phyloP scores from a whole-genome alignment of 1,140 invertebrate genomes.

The Centruroides sculpturatus region DNA sequence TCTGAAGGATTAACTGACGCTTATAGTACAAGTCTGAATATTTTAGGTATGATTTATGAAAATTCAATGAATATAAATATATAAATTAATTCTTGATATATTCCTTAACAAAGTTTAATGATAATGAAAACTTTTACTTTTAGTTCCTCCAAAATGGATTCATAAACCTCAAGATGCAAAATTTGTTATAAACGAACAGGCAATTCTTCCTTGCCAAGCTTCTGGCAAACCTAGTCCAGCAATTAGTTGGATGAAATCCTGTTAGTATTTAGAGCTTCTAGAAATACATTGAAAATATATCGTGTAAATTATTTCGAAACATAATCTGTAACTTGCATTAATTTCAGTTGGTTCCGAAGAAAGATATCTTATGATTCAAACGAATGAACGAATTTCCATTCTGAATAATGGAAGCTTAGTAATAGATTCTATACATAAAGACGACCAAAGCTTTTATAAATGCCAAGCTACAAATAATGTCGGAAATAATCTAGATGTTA shows the following conservation, averaged over 20 bases:
- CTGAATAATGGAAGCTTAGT: conserved; percentile 4
- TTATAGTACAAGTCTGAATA: background rate
- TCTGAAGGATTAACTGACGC: background rate
- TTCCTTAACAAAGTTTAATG: no score
- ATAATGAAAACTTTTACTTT: background rate
- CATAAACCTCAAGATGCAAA: conserved; percentile 1
- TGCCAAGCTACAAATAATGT: conserved; percentile 4
- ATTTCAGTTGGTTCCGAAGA: no score
- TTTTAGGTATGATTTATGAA: conserved; percentile 3
- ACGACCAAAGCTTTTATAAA: conserved; percentile 1
- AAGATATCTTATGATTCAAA: no score
- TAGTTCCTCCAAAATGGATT: conserved; percentile 11
- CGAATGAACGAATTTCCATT: no score
- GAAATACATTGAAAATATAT: no score
- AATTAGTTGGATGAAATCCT: conserved; percentile 16
- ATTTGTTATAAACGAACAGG: conserved; percentile 10
- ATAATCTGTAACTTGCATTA: no score
- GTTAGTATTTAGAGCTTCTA: no score
- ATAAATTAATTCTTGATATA: no score
- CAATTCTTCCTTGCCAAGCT: conserved; percentile 16
- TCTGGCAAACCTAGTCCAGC: conserved; percentile 18
- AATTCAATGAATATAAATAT: no score
- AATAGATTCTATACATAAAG: conserved; percentile 1
- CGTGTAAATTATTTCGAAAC: no score
- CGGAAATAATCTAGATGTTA: background rate